Evolutionary conservation across 2,113 vertebrate genomes (phyloP).

Genomic region (Eurypyga helias): DNA sequence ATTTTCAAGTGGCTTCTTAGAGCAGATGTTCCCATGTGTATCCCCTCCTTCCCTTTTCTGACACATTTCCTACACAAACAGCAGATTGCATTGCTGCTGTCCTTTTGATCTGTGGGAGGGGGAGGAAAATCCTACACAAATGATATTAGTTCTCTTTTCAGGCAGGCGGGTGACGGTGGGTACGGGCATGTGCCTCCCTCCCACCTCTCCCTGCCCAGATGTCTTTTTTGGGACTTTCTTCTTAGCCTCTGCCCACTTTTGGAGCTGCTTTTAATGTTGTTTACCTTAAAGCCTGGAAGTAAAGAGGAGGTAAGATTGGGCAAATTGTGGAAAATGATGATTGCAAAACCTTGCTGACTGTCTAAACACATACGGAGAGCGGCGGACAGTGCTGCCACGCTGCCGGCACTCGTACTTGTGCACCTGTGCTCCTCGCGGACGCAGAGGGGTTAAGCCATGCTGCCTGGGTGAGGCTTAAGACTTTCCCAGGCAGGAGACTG

Average conservation of each 20-base stretch:
- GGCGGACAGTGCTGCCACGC: rapidly evolving
- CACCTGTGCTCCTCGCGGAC: neutral
- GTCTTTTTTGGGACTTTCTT: neutral
- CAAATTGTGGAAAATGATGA: neutral
- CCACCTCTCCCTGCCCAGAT: neutral
- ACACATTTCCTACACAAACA: slow-evolving; percentile 74
- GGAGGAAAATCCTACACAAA: slow-evolving; percentile 68
- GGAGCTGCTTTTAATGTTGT: neutral
- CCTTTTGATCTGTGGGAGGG: slow-evolving; percentile 67
- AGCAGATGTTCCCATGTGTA: slow-evolving; percentile 69
- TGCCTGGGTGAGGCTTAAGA: neutral
- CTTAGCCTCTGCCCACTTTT: neutral
- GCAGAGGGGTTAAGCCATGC: neutral
- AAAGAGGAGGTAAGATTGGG: neutral
- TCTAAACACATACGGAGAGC: neutral
- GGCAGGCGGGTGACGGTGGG: neutral
- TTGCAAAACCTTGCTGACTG: neutral
- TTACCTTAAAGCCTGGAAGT: neutral
- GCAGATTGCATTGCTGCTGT: slow-evolving; percentile 72
- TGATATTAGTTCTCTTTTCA: slow-evolving; percentile 47
- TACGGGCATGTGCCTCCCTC: neutral
- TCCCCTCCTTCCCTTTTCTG: slow-evolving; percentile 69
- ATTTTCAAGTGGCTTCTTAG: slow-evolving; percentile 62
- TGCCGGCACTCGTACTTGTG: neutral
- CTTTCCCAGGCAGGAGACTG: neutral